These are phyloP conservation scores for Doryteuthis pealeii DNA, from an alignment of 1,140 invertebrate species.

Conservation along the genomic window DNA sequence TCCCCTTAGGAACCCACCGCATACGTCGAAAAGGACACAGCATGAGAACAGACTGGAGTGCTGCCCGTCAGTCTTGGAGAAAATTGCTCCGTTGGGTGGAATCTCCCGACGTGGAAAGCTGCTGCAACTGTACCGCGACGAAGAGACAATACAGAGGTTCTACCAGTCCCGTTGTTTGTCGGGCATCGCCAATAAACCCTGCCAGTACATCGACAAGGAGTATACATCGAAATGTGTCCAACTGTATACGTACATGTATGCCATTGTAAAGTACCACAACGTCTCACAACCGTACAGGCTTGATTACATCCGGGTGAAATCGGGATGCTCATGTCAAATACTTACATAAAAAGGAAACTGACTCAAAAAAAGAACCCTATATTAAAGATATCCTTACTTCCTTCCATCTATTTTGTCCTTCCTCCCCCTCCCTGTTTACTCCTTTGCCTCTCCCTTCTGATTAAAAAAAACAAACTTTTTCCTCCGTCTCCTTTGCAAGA, in stretches of 20 bases:
- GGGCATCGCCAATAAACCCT: slow-evolving; percentile 73
- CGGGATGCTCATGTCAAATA: slow-evolving; percentile 77
- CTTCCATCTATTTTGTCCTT: no score
- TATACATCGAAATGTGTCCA: slow-evolving; percentile 77
- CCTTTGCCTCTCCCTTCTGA: no score
- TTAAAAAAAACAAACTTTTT: no score
- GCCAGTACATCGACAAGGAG: slow-evolving; percentile 73
- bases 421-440: no score
- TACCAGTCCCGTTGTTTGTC: slow-evolving; percentile 78
- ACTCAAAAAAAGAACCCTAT: no score
- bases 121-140: slow-evolving; percentile 76
- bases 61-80: slow-evolving; percentile 76
- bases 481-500: no score
- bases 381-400: no score
- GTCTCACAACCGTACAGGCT: slow-evolving; percentile 68
- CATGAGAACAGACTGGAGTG: slow-evolving; percentile 62
- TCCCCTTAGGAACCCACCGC: no score
- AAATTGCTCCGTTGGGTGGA: slow-evolving; percentile 76
- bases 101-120: slow-evolving; percentile 72
- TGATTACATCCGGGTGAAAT: slow-evolving; percentile 79
- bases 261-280: slow-evolving; percentile 68
- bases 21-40: no score
- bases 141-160: slow-evolving; percentile 66
- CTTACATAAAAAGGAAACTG: not conserved
- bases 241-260: slow-evolving; percentile 82